phyloP scores from a whole-genome alignment of 2,797 vertebrate genomes.

The Pogonophryne albipinna region DNA sequence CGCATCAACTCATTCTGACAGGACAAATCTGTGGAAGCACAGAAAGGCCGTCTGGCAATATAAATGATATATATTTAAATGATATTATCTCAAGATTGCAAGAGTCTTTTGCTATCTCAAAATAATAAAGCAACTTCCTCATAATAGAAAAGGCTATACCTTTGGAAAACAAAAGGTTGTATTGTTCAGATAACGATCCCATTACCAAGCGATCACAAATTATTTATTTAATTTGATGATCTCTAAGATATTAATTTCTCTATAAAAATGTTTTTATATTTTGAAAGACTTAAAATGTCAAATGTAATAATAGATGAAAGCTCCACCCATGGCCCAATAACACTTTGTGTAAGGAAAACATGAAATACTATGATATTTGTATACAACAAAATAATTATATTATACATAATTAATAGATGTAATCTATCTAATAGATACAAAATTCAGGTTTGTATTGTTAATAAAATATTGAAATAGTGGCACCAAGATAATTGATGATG shows the following conservation, averaged over 20 bases:
- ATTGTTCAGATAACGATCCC: not conserved
- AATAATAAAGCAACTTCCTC: not conserved
- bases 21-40: conserved; percentile 8
- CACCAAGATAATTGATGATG: not conserved
- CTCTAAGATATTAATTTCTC: too few species aligned
- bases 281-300: too few species aligned
- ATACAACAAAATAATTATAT: too few species aligned
- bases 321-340: not conserved
- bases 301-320: too few species aligned
- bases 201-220: not conserved
- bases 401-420: not conserved
- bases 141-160: not conserved
- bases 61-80: not conserved
- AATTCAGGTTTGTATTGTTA: not conserved
- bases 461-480: not conserved
- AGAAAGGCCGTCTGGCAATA: not conserved
- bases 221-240: not conserved
- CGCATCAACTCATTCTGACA: not conserved
- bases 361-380: not conserved
- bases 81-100: not conserved
- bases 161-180: not conserved
- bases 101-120: not conserved
- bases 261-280: too few species aligned
- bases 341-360: not conserved
- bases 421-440: not conserved